phyloP scores from a whole-genome alignment of 2,113 vertebrate genomes.

The Cephalopterus ornatus region DNA sequence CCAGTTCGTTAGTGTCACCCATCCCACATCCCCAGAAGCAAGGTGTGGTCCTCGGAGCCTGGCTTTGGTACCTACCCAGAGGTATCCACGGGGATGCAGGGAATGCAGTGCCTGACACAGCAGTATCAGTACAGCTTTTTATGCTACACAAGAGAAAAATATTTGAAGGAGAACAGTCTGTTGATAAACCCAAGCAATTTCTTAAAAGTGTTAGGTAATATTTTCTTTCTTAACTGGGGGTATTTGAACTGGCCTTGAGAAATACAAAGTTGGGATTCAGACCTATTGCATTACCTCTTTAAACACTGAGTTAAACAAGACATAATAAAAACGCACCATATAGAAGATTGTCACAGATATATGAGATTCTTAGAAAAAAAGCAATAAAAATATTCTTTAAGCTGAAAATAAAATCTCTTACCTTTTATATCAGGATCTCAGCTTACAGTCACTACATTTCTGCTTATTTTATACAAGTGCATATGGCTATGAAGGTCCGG shows the following conservation, averaged over 20 bases:
- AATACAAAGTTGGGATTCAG: slow-evolving; percentile 24
- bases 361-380: slow-evolving; percentile 47
- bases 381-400: slow-evolving; percentile 71
- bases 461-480: slow-evolving; percentile 82
- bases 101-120: slow-evolving; percentile 5
- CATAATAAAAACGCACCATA: slow-evolving; percentile 16
- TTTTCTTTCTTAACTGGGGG: background rate
- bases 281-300: background rate
- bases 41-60: background rate
- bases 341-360: slow-evolving; percentile 41
- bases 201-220: background rate
- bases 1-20: background rate
- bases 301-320: slow-evolving; percentile 35
- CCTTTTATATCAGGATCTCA: slow-evolving; percentile 78
- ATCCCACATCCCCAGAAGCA: background rate
- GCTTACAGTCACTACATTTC: slow-evolving; percentile 81
- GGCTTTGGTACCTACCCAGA: background rate
- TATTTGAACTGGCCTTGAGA: slow-evolving; percentile 14
- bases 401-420: slow-evolving; percentile 82
- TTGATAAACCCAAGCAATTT: slow-evolving; percentile 24
- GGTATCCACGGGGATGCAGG: background rate
- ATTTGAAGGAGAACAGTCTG: slow-evolving; percentile 15
- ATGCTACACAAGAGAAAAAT: slow-evolving; percentile 16
- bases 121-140: slow-evolving; percentile 1
- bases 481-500: slow-evolving; percentile 78